Conservation (phyloP, 1,140 invertebrate species). For the Chironomus tepperi region DNA sequence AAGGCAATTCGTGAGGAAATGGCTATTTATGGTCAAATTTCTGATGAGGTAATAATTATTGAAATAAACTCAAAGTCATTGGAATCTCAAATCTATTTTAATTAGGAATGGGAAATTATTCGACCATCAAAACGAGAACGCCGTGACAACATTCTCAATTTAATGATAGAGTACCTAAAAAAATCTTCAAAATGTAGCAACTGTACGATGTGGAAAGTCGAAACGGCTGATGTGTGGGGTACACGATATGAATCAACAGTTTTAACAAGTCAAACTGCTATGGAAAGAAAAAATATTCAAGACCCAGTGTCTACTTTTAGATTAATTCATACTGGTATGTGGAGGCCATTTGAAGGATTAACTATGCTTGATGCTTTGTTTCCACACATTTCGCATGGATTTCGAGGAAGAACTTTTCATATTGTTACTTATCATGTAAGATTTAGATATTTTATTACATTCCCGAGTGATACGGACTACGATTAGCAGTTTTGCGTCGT, state of each 20-base stretch:
- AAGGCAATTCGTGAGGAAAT: slow-evolving; percentile 55
- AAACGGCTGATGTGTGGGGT: slow-evolving; percentile 61
- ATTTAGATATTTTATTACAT: slow-evolving; percentile 27
- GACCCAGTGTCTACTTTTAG: slow-evolving; percentile 32
- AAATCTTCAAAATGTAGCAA: slow-evolving; percentile 49
- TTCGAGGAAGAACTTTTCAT: slow-evolving; percentile 60
- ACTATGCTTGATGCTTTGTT: slow-evolving; percentile 60
- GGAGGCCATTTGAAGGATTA: slow-evolving; percentile 60
- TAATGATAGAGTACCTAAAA: slow-evolving; percentile 47
- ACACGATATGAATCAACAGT: slow-evolving; percentile 30
- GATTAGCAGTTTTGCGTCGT: no score
- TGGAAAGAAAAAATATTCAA: background rate
- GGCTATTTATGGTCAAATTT: slow-evolving; percentile 58
- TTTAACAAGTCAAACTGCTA: background rate
- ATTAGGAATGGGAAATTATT: slow-evolving; percentile 62
- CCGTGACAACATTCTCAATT: slow-evolving; percentile 49
- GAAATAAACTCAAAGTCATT: background rate
- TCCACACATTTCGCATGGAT: slow-evolving; percentile 67
- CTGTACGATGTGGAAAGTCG: slow-evolving; percentile 55
- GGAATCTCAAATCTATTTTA: no score
- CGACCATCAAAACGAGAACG: slow-evolving; percentile 57
- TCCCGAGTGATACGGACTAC: no score
- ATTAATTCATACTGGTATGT: slow-evolving; percentile 56
- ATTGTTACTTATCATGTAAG: slow-evolving; percentile 61
- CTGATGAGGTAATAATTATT: slow-evolving; percentile 47